Percentiles rank a stretch among this genome's conserved stretches.
phyloP scores from a whole-genome alignment of 2,797 vertebrate species.

The Darevskia mixta region DNA sequence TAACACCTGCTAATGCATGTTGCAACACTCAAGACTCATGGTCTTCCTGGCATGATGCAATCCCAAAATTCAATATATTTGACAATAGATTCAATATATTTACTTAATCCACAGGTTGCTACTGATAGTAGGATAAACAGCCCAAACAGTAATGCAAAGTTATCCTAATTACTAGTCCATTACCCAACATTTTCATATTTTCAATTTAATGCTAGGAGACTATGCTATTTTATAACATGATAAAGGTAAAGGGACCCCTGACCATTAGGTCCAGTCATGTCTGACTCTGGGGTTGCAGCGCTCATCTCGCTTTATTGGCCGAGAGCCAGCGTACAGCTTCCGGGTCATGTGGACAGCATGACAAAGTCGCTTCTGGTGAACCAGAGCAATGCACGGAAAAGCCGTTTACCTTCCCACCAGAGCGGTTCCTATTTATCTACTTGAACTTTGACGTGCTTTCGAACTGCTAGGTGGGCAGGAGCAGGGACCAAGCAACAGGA shows the following conservation, averaged over 20 bases:
- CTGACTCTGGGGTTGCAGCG: too few species aligned
- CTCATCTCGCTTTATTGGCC: too few species aligned
- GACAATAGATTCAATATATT: constrained; percentile 1
- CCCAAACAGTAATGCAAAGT: constrained; percentile 24
- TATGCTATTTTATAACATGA: neutral
- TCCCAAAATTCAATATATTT: constrained; percentile 4
- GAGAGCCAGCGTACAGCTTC: too few species aligned
- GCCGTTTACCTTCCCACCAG: too few species aligned
- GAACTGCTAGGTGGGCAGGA: too few species aligned
- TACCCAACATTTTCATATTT: neutral
- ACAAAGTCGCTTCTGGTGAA: too few species aligned
- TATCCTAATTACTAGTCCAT: neutral
- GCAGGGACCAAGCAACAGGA: too few species aligned
- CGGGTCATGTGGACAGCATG: too few species aligned
- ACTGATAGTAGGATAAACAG: constrained; percentile 37
- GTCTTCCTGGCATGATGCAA: constrained; percentile 41
- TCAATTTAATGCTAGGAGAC: neutral
- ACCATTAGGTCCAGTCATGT: too few species aligned
- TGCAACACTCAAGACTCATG: constrained; percentile 25
- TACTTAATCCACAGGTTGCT: constrained; percentile 27
- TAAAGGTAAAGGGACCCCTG: neutral
- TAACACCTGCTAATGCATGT: constrained; percentile 21
- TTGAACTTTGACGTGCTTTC: too few species aligned
- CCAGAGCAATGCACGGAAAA: too few species aligned
- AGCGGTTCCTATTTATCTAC: too few species aligned